phyloP scores from a whole-genome alignment of 2,113 vertebrate genomes.

The Crotalus viridis region DNA sequence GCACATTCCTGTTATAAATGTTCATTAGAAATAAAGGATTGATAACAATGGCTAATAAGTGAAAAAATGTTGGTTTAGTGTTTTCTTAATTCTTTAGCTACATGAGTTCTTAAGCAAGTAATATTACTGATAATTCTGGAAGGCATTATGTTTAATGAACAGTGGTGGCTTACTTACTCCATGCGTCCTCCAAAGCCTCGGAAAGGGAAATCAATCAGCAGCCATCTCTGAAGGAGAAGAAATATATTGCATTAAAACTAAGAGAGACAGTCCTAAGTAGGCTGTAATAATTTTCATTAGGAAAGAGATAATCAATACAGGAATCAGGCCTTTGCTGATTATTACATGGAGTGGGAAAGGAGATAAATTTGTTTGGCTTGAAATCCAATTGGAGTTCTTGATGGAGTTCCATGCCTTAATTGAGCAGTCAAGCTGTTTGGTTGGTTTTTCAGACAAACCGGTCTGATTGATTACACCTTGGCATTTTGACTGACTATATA shows the following conservation, averaged over 20 bases:
- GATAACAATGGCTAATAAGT: neutral
- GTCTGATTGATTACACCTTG: too few species aligned
- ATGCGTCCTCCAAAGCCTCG: neutral
- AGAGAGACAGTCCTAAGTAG: neutral
- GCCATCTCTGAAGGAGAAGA: neutral
- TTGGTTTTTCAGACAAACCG: neutral
- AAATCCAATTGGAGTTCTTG: neutral
- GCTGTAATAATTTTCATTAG: neutral
- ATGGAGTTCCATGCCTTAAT: neutral
- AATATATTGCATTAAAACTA: neutral
- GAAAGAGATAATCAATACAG: neutral
- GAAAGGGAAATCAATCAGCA: neutral
- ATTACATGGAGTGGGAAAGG: neutral
- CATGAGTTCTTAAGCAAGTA: neutral
- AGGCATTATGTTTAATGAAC: neutral
- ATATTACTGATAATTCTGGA: neutral
- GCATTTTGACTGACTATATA: too few species aligned
- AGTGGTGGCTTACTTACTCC: neutral
- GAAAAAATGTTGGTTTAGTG: neutral
- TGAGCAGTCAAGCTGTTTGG: neutral
- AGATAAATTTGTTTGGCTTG: neutral
- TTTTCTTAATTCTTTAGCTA: neutral
- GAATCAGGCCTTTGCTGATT: neutral
- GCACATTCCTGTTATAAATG: neutral
- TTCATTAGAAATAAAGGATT: neutral